These are phyloP conservation scores for Artibeus lituratus DNA, from an alignment of 2,797 vertebrate genomes.

Conservation along the genomic window DNA sequence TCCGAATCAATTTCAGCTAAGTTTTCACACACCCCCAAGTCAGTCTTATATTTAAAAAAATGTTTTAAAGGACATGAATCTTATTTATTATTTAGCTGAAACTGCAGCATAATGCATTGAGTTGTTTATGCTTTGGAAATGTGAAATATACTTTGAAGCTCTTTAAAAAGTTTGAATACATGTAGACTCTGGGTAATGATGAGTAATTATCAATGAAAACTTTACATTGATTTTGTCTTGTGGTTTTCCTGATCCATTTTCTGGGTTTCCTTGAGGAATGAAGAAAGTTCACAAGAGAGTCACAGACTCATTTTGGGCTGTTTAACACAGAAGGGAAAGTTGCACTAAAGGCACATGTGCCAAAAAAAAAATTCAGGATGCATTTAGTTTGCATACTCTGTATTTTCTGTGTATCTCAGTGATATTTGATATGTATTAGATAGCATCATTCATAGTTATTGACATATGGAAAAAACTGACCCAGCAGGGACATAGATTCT, in stretches of 20 bases:
- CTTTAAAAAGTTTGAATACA: conserved; percentile 68
- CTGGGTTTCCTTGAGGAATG: conserved; percentile 68
- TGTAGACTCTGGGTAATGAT: conserved; percentile 73
- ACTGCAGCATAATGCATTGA: conserved; percentile 47
- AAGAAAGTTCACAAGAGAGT: conserved; percentile 66
- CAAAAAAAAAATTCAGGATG: conserved; percentile 61
- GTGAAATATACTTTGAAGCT: conserved; percentile 59
- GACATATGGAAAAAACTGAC: conserved; percentile 62
- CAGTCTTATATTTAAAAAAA: conserved; percentile 54
- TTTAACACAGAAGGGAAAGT: conserved; percentile 60
- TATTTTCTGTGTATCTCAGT: neutral
- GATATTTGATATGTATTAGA: neutral
- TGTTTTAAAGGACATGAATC: conserved; percentile 45
- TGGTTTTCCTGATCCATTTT: conserved; percentile 60
- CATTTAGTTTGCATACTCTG: conserved; percentile 43
- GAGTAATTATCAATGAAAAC: conserved; percentile 70
- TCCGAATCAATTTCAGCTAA: conserved; percentile 61
- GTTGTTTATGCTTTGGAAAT: conserved; percentile 63
- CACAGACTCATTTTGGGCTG: conserved; percentile 67
- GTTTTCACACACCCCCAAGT: conserved; percentile 33
- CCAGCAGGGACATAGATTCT: conserved; percentile 77
- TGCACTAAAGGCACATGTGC: conserved; percentile 51
- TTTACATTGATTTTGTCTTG: conserved; percentile 69
- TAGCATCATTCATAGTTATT: neutral
- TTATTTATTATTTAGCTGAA: conserved; percentile 40